Percentiles rank a stretch among this genome's conserved stretches.
Evolutionary conservation across 2,797 vertebrate genomes (phyloP).

Genomic region (Anguilla anguilla): DNA sequence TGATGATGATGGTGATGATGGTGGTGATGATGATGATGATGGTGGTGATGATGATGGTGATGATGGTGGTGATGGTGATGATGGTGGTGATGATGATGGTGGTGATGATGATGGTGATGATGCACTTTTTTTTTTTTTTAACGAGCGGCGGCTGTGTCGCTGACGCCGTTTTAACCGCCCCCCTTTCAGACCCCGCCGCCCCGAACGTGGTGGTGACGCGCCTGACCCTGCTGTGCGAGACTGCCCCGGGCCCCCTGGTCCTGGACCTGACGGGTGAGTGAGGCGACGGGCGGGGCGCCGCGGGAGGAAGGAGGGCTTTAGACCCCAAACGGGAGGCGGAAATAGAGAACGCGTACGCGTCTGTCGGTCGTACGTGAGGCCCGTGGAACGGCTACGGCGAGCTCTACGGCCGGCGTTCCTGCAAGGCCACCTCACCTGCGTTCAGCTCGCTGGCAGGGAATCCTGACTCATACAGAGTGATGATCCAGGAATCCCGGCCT

Average conservation of each 20-base stretch:
- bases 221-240: conserved; percentile 83
- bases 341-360: no score
- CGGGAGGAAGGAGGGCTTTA: not conserved
- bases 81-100: no score
- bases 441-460: not conserved
- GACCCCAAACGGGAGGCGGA: no score
- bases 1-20: not conserved
- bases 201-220: conserved; percentile 89
- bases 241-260: conserved; percentile 77
- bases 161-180: not conserved
- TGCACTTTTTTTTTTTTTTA: not conserved
- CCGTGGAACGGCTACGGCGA: no score
- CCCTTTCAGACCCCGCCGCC: conserved; percentile 68
- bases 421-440: not conserved
- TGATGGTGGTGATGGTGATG: not conserved
- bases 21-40: not conserved
- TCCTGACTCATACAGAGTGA: not conserved
- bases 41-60: not conserved
- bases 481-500: not conserved
- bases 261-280: conserved; percentile 89
- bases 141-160: not conserved
- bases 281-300: no score
- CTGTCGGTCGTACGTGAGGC: no score
- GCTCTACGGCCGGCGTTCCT: not conserved
- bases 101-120: not conserved